Evolutionary conservation across 2,797 vertebrate species (phyloP).

Genomic region (Lophotriccus pileatus): DNA sequence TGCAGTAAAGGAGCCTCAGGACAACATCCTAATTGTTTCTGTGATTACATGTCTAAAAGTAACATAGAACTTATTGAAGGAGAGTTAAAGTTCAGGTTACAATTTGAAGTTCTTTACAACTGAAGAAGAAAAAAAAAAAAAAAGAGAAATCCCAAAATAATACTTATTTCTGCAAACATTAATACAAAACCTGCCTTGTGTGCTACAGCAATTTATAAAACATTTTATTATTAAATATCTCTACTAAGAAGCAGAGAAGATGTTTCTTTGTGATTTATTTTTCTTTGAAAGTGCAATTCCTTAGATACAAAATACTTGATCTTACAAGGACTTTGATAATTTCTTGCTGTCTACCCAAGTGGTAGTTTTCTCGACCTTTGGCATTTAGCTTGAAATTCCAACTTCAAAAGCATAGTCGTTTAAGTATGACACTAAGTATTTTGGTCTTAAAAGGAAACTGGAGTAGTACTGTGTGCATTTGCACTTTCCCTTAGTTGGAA

Average conservation of each 20-base stretch:
- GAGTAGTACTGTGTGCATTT: not conserved
- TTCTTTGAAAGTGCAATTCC: not conserved
- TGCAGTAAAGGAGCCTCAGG: constrained; percentile 64
- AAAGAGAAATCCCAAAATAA: not conserved
- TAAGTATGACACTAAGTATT: not conserved
- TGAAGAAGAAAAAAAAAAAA: not conserved
- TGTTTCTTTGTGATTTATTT: fast-evolving
- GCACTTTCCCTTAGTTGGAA: not conserved
- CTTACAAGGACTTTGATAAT: not conserved
- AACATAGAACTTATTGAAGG: constrained; percentile 48
- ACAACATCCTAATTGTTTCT: constrained; percentile 74
- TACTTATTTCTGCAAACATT: not conserved
- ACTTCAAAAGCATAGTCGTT: not conserved
- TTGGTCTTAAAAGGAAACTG: not conserved
- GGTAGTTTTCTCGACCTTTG: not conserved
- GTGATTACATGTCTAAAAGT: constrained; percentile 65
- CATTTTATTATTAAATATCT: not conserved
- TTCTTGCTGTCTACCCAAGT: not conserved
- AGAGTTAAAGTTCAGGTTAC: constrained; percentile 51
- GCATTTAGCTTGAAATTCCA: not conserved
- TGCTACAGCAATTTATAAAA: not conserved
- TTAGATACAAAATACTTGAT: not conserved
- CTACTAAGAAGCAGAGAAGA: not conserved
- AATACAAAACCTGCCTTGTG: not conserved
- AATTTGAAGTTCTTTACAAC: constrained; percentile 16